Percentiles rank a stretch among this genome's conserved stretches.
These are phyloP conservation scores for Rhadinocentrus ornatus DNA, from an alignment of 2,797 vertebrate genomes.

Conservation along the genomic window DNA sequence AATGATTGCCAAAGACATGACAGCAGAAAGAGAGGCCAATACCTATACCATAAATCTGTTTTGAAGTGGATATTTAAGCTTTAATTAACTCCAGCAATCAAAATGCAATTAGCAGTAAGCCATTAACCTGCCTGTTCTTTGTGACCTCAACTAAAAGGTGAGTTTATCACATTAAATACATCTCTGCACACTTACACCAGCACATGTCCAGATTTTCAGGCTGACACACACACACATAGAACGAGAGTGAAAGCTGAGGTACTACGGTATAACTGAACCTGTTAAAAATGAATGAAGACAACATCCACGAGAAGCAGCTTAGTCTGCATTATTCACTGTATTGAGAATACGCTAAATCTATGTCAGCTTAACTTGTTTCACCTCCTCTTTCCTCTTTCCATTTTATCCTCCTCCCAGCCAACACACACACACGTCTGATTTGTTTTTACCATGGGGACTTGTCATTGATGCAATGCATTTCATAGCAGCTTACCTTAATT, in stretches of 20 bases:
- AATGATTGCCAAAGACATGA: constrained; percentile 13
- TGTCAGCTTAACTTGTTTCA: constrained; percentile 56
- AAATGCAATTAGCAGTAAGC: constrained; percentile 49
- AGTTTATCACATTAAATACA: constrained; percentile 42
- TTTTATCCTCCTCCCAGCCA: neutral
- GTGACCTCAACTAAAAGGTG: constrained; percentile 45
- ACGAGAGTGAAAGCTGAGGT: constrained; percentile 18
- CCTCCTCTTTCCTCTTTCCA: constrained; percentile 29
- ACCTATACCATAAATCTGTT: constrained; percentile 19
- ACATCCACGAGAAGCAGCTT: constrained; percentile 56
- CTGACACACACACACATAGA: neutral
- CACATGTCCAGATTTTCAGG: constrained; percentile 3
- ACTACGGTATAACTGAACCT: constrained; percentile 54
- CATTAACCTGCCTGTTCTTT: constrained; percentile 47
- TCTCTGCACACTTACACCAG: constrained; percentile 2
- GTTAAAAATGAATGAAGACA: constrained; percentile 76
- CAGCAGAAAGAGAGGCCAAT: neutral
- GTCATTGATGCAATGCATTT: no score
- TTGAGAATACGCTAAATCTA: constrained; percentile 50
- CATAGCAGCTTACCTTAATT: no score
- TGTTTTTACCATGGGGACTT: neutral
- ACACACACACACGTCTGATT: neutral
- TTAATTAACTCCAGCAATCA: constrained; percentile 46
- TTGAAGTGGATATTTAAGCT: constrained; percentile 37
- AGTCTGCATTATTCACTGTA: constrained; percentile 69